A percentile compares a stretch with the other conserved stretches of the same genome.
Evolutionary conservation across 2,888 invertebrate genomes (phyloP).

Genomic region (Ochropleura plecta): DNA sequence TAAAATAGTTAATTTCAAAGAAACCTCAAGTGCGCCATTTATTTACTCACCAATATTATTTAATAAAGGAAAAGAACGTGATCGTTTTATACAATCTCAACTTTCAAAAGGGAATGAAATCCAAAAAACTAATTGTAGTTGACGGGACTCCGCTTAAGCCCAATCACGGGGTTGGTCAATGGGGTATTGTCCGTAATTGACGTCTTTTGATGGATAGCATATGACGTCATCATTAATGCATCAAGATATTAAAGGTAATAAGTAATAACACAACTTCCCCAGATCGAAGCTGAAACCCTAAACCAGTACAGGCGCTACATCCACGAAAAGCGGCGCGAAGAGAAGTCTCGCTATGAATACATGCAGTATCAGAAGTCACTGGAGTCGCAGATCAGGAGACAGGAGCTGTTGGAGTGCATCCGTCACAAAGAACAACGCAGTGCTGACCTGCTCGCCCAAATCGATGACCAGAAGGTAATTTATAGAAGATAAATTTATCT

Average conservation of each 20-base stretch:
- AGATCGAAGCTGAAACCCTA: constrained; percentile 84
- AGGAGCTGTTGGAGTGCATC: constrained; percentile 77
- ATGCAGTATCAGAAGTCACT: constrained; percentile 75
- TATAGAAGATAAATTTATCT: no score
- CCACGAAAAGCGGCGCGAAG: constrained; percentile 80
- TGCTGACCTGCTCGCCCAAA: constrained; percentile 73
- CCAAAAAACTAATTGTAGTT: neutral
- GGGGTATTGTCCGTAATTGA: no score
- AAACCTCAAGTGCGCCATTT: neutral
- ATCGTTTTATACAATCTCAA: neutral
- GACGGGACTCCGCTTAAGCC: neutral
- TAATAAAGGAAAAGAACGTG: neutral
- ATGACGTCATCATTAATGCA: no score
- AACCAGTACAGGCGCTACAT: constrained; percentile 87
- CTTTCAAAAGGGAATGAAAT: neutral
- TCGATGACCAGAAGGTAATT: constrained; percentile 80
- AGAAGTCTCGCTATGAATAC: constrained; percentile 84
- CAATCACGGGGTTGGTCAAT: neutral
- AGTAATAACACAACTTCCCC: neutral
- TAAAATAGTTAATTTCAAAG: neutral
- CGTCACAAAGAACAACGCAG: constrained; percentile 78
- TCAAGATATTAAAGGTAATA: neutral
- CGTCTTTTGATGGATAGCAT: no score
- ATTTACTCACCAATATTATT: neutral
- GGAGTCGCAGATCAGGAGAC: constrained; percentile 72